Evolutionary conservation across 2,113 vertebrate genomes (phyloP), one percentile per base, ranked within the genome.

Genomic region (Riparia riparia): DNA sequence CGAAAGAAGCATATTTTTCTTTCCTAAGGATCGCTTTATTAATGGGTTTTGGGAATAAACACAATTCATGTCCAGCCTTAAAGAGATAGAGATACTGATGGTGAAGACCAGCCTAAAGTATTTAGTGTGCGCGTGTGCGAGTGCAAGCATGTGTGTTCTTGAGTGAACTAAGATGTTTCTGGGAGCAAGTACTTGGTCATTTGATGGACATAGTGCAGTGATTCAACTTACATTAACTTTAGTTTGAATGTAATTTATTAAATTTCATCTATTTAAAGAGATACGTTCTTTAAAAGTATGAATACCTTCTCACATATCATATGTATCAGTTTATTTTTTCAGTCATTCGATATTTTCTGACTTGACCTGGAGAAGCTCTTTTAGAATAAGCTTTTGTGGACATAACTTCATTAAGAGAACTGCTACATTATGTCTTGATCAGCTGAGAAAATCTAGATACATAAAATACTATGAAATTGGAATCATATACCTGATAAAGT

Each of bases 231-330:
- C 41, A 2, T 97, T 97, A 86, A 95, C 93, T 97, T 98, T 97
- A 97, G 97, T 98, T 98, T 97, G 97, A 98, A 98, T 98, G 98
- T 98, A 98, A 98, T 97, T 98, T 98, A 98, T 98, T 98, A 96
- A 98, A 98, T 96, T 97, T 98, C 96, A 98, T 98, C 90, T 98
- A 98, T 98, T 98, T 98, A 97, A 98, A 98, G 98, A 98, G 94
- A 95, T 95, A 74, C 41, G 0, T 97, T 97, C 97, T 98, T 98
- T 97, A 96, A 98, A 98, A 97, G 92, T 96, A 97, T 94, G 97
- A 97, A 95, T 98, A 96, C 93, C 97, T 98, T 96, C 97, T 97
- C 97, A 97, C 97, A 97, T 97, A 97, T 97, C 97, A 95, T 93
- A 97, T 98, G 94, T 97, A 98, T 97, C 90, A 93, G 92, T 95